Evolutionary conservation across 2,797 vertebrate genomes (phyloP), one percentile per base, ranked within the genome.

Genomic region (Liasis olivaceus): DNA sequence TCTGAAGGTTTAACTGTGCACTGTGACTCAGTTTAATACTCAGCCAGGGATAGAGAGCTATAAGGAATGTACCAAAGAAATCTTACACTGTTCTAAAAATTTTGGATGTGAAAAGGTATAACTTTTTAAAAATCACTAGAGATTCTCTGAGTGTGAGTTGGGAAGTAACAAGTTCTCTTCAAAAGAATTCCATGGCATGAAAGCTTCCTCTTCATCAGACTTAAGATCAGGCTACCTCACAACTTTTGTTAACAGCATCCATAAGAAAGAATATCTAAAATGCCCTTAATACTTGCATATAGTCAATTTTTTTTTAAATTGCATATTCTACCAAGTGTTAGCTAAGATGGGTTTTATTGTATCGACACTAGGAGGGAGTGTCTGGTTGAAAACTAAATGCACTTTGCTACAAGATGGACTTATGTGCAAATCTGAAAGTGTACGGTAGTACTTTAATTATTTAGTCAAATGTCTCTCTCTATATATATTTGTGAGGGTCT

Each of bases 11-110:
- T 97, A 97, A 97, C 93, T 91, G 95, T 95, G 90, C 93, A 94
- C 95, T 95, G 93, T 96, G 95, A 96, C 96, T 97, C 96, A 96
- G 94, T 97, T 96, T 97, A 97, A 96, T 96, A 96, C 96, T 96
- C 96, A 95, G 94, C 92, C 94, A 89, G 92, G 66, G 90, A 94
- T 95, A 95, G 94, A 95, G 96, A 96, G 94, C 95, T 95, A 91
- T 95, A 96, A 96, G 95, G 96, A 96, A 96, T 96, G 93, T 95
- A 95, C 95, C 95, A 96, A 95, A 96, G 94, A 91, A 96, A 96
- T 94, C 95, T 95, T 95, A 94, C 91, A 95, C 92, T 94, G 94
- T 95, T 95, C 94, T 95, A 87, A 90, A 94, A 91, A 92, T 95
- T 91, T 93, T 86, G 92, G 93, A 94, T 95, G 90, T 89, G 62